Evolutionary conservation across 2,113 vertebrate genomes (phyloP).

Genomic region (Callopanchax toddi): DNA sequence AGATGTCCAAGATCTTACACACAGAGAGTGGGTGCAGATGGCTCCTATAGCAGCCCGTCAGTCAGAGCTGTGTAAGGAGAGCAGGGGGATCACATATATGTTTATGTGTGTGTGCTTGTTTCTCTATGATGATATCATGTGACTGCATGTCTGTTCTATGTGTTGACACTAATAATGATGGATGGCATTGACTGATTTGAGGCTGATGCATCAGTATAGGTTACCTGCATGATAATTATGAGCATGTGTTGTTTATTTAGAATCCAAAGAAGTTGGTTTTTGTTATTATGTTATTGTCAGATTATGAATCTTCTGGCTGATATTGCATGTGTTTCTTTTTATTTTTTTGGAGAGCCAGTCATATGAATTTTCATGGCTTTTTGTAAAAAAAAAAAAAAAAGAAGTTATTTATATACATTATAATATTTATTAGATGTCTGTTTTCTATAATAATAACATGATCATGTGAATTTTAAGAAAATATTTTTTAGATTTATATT

Average conservation of each 20-base stretch:
- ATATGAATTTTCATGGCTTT: no score
- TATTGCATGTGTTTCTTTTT: no score
- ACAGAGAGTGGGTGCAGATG: constrained; percentile 68
- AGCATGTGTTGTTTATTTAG: background rate
- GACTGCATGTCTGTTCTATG: background rate
- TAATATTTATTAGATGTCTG: no score
- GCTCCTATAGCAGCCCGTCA: constrained; percentile 73
- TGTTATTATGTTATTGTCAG: no score
- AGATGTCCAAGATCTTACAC: constrained; percentile 73
- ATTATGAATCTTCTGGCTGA: no score
- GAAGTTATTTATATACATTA: no score
- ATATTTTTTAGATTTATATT: no score
- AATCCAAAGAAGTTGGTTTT: background rate
- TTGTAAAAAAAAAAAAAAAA: no score
- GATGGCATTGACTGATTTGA: constrained; percentile 32
- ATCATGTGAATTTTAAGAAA: no score
- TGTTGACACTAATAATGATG: constrained; percentile 57
- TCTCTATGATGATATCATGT: background rate
- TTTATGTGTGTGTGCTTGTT: constrained; percentile 4
- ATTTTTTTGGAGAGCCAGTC: no score
- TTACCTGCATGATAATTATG: background rate
- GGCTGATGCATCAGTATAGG: constrained; percentile 1
- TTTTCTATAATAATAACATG: no score
- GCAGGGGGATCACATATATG: constrained; percentile 8
- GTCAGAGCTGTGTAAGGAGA: constrained; percentile 55